Percentiles rank a stretch among this genome's conserved stretches.
Evolutionary conservation across 2,888 invertebrate species (phyloP).

Genomic region (Drosophila nr. perissopoda): DNA sequence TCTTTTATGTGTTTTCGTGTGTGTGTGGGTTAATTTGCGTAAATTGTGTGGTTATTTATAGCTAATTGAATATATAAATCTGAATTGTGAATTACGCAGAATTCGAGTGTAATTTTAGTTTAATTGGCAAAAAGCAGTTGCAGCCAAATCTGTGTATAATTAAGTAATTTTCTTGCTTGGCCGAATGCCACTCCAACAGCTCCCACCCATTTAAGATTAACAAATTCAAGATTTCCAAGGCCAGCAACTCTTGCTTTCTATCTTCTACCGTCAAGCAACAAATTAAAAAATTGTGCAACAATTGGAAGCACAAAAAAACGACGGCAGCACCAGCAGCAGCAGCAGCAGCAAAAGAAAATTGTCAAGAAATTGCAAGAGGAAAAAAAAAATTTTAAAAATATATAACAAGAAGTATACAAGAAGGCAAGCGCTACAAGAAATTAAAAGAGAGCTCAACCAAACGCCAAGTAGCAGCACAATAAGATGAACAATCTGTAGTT

Average conservation of each 20-base stretch:
- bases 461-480: conserved; percentile 65
- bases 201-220: conserved; percentile 53
- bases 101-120: conserved; percentile 52
- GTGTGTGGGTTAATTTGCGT: conserved; percentile 55
- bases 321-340: conserved; percentile 33
- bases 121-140: conserved; percentile 48
- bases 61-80: conserved; percentile 70
- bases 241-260: conserved; percentile 47
- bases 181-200: background rate
- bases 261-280: conserved; percentile 63
- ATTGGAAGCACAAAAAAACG: conserved; percentile 70
- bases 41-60: conserved; percentile 73
- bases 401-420: conserved; percentile 32
- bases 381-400: conserved; percentile 36
- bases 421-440: conserved; percentile 52
- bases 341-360: conserved; percentile 56
- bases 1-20: conserved; percentile 15
- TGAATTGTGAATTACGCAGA: conserved; percentile 41
- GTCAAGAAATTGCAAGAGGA: conserved; percentile 69
- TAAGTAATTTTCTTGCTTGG: conserved; percentile 16
- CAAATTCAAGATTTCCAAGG: conserved; percentile 39
- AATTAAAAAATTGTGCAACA: conserved; percentile 81
- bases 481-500: conserved; percentile 65
- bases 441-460: conserved; percentile 60
- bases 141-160: conserved; percentile 8